Evolutionary conservation across 2,797 vertebrate genomes (phyloP), one percentile per base, ranked within the genome.

Genomic region (Phrynocephalus vlangalii): DNA sequence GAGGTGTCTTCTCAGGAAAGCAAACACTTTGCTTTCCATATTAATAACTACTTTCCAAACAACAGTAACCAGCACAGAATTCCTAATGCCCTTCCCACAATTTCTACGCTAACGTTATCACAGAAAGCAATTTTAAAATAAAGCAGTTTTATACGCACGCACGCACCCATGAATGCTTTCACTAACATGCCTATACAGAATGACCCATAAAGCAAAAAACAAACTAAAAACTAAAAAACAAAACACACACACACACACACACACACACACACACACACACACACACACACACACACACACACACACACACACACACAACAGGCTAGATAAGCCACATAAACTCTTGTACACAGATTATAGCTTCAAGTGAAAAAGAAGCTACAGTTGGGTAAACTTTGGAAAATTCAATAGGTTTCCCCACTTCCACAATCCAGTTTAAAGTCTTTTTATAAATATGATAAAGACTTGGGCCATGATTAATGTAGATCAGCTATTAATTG

Each of bases 131-230:
- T 87, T 93, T 91, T 70, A 93, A 92, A 72, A 81, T 88, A 88
- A 86, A 82, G 72, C 71, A 87, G 81, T 88, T 48, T 87, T 88
- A 90, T 26, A 92, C n/a, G 83, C 72, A 44, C 33, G 50, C 85
- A 89, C 95, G 71, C 79, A 90, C 88, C 80, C 89, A 90, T 82
- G 90, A 87, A 86, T 85, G 92, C 84, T 92, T 9, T 91, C 87
- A 90, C 30, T 30, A 87, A 90, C 82, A 91, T 77, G n/a, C 90
- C 92, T 94, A 94, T 94, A 91, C 92, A 93, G 91, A 95, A 93
- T 87, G 88, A 90, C 84, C 86, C 83, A 85, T 92, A 92, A 91
- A 90, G 90, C 91, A 79, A 93, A 91, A 44, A 44, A 44, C 3
- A 44, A 44, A 44, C 3, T 0, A 44, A 44, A 44, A 44, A 44